Conservation (phyloP, 2,797 vertebrate species). For the Melanotaenia nigrans region DNA sequence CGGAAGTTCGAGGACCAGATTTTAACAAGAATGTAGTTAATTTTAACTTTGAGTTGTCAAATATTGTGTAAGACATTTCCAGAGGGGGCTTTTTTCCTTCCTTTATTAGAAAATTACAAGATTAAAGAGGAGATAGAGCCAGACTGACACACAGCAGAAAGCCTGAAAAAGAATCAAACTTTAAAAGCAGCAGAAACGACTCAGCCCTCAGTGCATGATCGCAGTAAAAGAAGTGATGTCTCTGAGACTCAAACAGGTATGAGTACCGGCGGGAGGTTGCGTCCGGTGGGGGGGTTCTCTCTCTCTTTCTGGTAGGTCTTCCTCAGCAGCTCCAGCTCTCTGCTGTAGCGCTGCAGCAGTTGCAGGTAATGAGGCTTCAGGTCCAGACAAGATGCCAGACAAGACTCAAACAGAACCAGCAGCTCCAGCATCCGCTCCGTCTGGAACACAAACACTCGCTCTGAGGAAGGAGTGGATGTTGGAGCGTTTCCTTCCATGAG, state of each 20-base stretch:
- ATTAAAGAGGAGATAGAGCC: no score
- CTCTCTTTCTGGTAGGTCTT: slow-evolving; percentile 84
- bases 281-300: slow-evolving; percentile 81
- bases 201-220: no score
- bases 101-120: no score
- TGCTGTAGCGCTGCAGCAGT: slow-evolving; percentile 81
- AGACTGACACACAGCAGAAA: no score
- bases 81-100: no score
- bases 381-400: slow-evolving; percentile 76
- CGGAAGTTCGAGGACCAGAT: background rate
- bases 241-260: slow-evolving; percentile 13
- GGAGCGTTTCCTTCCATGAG: no score
- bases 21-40: background rate
- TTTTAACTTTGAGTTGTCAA: background rate
- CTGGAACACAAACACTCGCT: slow-evolving; percentile 57
- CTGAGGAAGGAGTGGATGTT: background rate
- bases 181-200: no score
- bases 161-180: no score
- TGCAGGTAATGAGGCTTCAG: slow-evolving; percentile 76
- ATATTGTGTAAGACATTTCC: no score
- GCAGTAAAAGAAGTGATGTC: no score
- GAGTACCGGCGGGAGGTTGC: slow-evolving; percentile 84
- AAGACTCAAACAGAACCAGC: slow-evolving; percentile 79
- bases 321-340: slow-evolving; percentile 83
- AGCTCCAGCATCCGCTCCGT: slow-evolving; percentile 83